Evolutionary conservation across 2,113 vertebrate species (phyloP).

Genomic region (Pantherophis guttatus): DNA sequence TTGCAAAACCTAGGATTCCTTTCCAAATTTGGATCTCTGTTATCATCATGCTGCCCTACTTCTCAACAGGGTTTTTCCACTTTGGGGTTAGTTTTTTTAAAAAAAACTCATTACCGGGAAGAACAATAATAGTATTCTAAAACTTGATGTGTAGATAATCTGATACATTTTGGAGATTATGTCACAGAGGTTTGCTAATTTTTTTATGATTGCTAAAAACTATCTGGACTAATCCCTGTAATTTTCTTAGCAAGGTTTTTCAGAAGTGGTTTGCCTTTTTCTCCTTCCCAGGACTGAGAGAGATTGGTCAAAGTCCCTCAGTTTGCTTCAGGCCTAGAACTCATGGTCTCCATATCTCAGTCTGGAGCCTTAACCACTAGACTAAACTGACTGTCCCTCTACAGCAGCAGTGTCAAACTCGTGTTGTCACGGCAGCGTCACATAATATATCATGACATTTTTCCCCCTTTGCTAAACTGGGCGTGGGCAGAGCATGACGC

Average conservation of each 20-base stretch:
- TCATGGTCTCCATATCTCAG: not conserved
- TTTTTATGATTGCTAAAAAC: not conserved
- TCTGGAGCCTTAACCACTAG: not conserved
- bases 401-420: no score
- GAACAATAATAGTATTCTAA: not conserved
- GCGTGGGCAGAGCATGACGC: no score
- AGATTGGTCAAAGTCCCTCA: not conserved
- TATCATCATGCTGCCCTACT: not conserved
- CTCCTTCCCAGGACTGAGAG: not conserved
- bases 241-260: not conserved
- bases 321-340: not conserved
- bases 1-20: not conserved
- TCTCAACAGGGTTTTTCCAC: not conserved
- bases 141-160: not conserved
- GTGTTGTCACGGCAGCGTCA: no score
- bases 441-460: no score
- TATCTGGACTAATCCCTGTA: not conserved
- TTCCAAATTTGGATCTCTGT: not conserved
- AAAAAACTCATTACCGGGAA: not conserved
- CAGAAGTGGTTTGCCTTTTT: not conserved
- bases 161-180: not conserved
- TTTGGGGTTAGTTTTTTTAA: not conserved
- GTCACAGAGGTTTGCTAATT: not conserved
- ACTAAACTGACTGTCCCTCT: no score
- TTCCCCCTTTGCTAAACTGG: no score